phyloP scores from a whole-genome alignment of 92 coral and sea anemone species.

The Plumapathes pennacea region DNA sequence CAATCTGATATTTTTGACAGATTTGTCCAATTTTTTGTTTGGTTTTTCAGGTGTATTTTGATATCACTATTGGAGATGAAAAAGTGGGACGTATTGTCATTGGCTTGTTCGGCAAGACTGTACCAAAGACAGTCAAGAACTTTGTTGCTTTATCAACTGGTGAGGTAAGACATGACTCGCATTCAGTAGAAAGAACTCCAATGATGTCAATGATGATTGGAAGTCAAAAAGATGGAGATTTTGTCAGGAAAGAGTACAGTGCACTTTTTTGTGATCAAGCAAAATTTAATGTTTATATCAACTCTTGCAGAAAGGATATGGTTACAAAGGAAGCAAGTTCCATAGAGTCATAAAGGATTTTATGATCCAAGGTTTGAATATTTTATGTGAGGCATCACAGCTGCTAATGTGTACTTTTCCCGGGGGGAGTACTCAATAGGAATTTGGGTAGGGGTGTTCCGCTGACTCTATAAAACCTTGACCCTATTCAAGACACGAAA shows the following conservation, averaged over 20 bases:
- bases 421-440: too few species aligned
- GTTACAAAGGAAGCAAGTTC: slow-evolving; percentile 88
- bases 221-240: neutral
- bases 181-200: neutral
- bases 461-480: too few species aligned
- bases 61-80: slow-evolving; percentile 73
- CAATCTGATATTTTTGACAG: neutral
- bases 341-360: slow-evolving; percentile 90
- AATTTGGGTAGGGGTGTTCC: too few species aligned
- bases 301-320: slow-evolving; percentile 87
- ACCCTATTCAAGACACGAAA: too few species aligned
- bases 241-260: neutral
- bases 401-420: too few species aligned
- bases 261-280: neutral
- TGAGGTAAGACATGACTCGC: slow-evolving; percentile 48
- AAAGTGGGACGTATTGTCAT: slow-evolving; percentile 77
- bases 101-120: slow-evolving; percentile 90
- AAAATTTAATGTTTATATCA: neutral
- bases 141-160: slow-evolving; percentile 75
- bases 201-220: neutral
- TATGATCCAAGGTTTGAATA: slow-evolving; percentile 88
- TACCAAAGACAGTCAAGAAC: slow-evolving; percentile 84
- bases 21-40: neutral
- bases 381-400: too few species aligned
- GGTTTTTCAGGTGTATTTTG: slow-evolving; percentile 70